Base-by-base conservation (phyloP, 2,113 vertebrate species). In the Glaucomys volans region DNA sequence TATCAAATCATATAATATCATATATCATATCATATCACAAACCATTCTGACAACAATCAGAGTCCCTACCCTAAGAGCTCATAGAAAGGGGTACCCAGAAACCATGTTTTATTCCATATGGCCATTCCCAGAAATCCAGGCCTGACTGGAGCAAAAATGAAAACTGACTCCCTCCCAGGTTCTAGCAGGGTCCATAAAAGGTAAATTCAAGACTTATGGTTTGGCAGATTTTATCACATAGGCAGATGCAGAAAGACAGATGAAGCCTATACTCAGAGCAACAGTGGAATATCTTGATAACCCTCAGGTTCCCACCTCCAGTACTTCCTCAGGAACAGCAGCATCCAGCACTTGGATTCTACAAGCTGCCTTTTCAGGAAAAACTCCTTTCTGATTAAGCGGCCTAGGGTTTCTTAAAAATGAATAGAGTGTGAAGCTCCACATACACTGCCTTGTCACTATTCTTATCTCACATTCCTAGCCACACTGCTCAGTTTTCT, bases 61-160 rank as follows among this genome's bases (percentile, higher is more conserved):
- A 88, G 62, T 30, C 67, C 11, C 66, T 67, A 18, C 16, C 44
- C 64, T 69, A 35, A 24, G n/a, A 4, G 28, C 14, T 66, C 28
- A 54, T 72, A 22, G 22, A 86, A 54, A 67, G 20, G 32, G 24
- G 8, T 20, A 18, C 3, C 35, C 79, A 85, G 69, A 90, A 69
- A 24, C 37, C 52, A n/a, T 52, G 16, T 50, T 87, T 81, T 72
- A 87, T 62, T 90, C 20, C 57, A 44, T 3, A 5, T 30, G 77
- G 76, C 87, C 52, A 85, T 66, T 88, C n/a, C 40, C 47, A 91
- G n/a, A 32, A 88, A 83, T 13, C 50, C 16, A 95, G 62, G 40
- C 22, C 67, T 91, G 11, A 59, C 28, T 37, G 35, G 37, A 71
- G 4, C n/a, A 74, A 66, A 32, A 28, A 86, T 71, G 16, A 79